Evolutionary conservation across 2,888 invertebrate species (phyloP).

Genomic region (Pheosia tremula): DNA sequence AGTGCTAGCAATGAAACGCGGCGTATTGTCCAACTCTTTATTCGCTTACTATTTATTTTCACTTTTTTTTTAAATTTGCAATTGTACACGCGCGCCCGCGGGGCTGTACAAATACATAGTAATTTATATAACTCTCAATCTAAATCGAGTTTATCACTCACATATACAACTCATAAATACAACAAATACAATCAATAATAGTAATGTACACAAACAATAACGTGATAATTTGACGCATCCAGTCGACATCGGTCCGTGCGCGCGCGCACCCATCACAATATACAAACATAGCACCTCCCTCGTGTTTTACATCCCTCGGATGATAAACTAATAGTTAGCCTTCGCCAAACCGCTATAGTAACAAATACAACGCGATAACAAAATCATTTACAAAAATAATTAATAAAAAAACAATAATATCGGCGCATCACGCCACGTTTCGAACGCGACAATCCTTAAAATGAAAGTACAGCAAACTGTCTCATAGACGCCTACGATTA

Average conservation of each 20-base stretch:
- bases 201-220: conserved; percentile 74
- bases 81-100: conserved; percentile 40
- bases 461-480: neutral
- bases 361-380: conserved; percentile 41
- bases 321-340: conserved; percentile 30
- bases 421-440: conserved; percentile 15
- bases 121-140: conserved; percentile 64
- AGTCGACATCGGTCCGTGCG: conserved; percentile 15
- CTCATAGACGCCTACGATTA: too few species aligned
- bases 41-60: conserved; percentile 55
- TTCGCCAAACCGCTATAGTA: conserved; percentile 31
- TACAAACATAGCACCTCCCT: conserved; percentile 58
- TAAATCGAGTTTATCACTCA: conserved; percentile 51
- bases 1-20: conserved; percentile 46
- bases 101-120: conserved; percentile 47
- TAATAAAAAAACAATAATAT: conserved; percentile 31
- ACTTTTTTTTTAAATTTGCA: conserved; percentile 57
- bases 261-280: conserved; percentile 30
- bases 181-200: conserved; percentile 69
- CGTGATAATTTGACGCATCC: conserved; percentile 48
- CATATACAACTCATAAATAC: conserved; percentile 73
- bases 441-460: neutral
- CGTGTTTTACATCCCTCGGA: conserved; percentile 56
- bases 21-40: conserved; percentile 78
- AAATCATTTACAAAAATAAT: conserved; percentile 47